phyloP scores from a whole-genome alignment of 2,797 vertebrate genomes.

The Poecilia wingei region DNA sequence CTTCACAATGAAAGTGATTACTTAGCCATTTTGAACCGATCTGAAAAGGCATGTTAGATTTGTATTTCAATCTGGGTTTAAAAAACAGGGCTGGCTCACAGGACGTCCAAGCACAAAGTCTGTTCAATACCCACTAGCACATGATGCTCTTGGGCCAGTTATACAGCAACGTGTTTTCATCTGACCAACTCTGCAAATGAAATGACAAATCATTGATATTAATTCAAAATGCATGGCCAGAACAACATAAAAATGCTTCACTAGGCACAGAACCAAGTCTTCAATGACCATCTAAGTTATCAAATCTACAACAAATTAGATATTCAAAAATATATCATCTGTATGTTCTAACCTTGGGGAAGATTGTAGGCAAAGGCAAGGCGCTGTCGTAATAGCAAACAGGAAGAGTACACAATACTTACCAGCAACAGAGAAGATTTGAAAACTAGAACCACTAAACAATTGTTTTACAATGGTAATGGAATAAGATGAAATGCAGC shows the following conservation, averaged over 20 bases:
- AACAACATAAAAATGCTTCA: neutral
- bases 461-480: neutral
- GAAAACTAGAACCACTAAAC: neutral
- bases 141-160: too few relatives aligned
- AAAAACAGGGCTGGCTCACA: neutral
- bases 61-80: neutral
- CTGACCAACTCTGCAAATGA: neutral
- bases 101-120: neutral
- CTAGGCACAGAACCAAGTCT: neutral
- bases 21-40: neutral
- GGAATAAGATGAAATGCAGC: neutral
- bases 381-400: neutral
- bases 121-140: neutral
- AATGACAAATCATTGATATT: neutral
- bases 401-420: neutral
- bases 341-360: neutral
- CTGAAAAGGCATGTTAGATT: neutral
- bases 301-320: neutral
- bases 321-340: neutral
- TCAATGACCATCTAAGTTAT: neutral
- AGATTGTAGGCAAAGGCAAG: neutral
- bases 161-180: too few relatives aligned
- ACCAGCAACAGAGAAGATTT: neutral
- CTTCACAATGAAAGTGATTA: neutral
- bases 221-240: neutral